Conservation (phyloP, 2,888 invertebrate genomes). For the Trachelus stipa region DNA sequence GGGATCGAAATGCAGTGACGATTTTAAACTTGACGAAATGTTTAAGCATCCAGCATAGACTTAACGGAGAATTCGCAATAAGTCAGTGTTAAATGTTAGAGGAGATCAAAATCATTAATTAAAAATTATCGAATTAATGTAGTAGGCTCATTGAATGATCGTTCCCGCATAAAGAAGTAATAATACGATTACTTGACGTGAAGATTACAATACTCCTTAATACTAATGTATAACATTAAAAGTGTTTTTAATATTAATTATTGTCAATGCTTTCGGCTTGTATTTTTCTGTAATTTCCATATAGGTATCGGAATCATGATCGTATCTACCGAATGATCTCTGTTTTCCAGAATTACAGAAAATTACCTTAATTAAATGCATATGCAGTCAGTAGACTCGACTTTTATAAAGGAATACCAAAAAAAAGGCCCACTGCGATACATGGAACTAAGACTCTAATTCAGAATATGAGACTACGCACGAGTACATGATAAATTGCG, state of each 20-base stretch:
- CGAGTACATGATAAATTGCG: background rate
- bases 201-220: conserved; percentile 12
- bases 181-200: background rate
- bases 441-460: background rate
- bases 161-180: background rate
- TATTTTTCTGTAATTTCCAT: conserved; percentile 16
- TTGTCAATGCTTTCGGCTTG: conserved; percentile 36
- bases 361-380: conserved; percentile 22
- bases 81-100: background rate
- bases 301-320: background rate
- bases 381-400: conserved; percentile 21
- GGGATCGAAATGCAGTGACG: background rate
- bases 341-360: conserved; percentile 11
- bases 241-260: conserved; percentile 32
- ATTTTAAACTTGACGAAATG: background rate
- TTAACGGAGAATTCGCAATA: background rate
- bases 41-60: background rate
- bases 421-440: background rate
- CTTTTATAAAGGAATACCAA: background rate
- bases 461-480: background rate
- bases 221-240: conserved; percentile 16
- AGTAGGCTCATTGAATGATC: background rate
- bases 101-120: background rate
- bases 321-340: background rate
- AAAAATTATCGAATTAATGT: background rate